These are phyloP conservation scores for Hypena proboscidalis DNA, from an alignment of 2,888 invertebrate species.

Conservation along the genomic window DNA sequence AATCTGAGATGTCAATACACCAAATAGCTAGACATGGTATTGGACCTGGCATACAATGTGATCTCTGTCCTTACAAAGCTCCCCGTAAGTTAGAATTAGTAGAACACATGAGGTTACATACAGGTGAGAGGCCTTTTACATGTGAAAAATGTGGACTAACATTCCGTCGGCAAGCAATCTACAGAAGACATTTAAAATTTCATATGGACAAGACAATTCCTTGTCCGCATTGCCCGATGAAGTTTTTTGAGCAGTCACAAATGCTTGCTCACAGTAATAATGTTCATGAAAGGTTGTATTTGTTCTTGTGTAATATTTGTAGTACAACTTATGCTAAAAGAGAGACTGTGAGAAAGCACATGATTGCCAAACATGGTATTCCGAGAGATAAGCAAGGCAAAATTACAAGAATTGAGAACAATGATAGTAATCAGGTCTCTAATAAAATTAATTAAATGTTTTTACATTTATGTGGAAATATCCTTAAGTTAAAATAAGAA, in stretches of 20 bases:
- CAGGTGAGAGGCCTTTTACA: constrained; percentile 73
- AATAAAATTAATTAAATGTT: background rate
- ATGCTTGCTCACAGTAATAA: constrained; percentile 70
- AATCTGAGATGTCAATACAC: constrained; percentile 60
- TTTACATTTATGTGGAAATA: too few relatives aligned
- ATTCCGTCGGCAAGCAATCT: constrained; percentile 68
- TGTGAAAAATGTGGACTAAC: constrained; percentile 77
- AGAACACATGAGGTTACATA: constrained; percentile 71
- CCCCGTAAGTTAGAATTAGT: constrained; percentile 58
- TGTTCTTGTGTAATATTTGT: constrained; percentile 67
- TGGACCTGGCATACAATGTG: constrained; percentile 64
- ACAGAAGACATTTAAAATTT: constrained; percentile 69
- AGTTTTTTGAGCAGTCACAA: constrained; percentile 58
- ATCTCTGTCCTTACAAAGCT: constrained; percentile 68
- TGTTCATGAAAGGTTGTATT: constrained; percentile 66
- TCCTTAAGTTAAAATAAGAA: too few relatives aligned
- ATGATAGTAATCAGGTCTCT: constrained; percentile 1
- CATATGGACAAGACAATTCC: constrained; percentile 70
- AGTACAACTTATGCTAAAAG: constrained; percentile 67
- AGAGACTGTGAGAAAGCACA: constrained; percentile 66
- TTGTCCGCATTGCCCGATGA: constrained; percentile 66
- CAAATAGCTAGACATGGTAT: constrained; percentile 63
- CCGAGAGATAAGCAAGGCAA: constrained; percentile 71
- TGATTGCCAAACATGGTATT: constrained; percentile 68
- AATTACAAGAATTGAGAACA: constrained; percentile 56